Evolutionary conservation across 1,140 invertebrate species (phyloP).

Genomic region (Dolichoris vasculosae): DNA sequence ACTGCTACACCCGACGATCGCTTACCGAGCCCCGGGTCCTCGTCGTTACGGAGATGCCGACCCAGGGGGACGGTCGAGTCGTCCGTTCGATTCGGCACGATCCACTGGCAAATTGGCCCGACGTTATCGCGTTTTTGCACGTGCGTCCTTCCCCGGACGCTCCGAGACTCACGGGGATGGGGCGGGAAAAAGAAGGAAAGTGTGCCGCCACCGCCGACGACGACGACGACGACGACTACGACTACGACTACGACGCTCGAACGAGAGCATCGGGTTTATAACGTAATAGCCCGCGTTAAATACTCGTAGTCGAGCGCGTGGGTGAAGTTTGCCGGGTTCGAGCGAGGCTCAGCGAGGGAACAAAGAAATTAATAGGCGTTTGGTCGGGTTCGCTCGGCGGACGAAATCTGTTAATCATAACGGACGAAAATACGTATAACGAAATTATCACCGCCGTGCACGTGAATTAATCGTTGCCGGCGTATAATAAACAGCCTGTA

Average conservation of each 20-base stretch:
- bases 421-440: constrained; percentile 6
- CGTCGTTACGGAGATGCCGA: not conserved
- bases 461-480: not conserved
- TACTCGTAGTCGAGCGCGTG: not conserved
- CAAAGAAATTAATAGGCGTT: constrained; percentile 45
- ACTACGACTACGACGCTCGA: not conserved
- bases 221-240: not conserved
- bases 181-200: not conserved
- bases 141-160: too few relatives aligned
- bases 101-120: not conserved
- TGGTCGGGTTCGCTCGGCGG: not conserved
- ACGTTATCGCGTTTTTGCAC: constrained; percentile 21
- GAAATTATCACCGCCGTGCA: not conserved
- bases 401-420: constrained; percentile 40
- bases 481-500: not conserved
- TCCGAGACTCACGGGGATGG: not conserved
- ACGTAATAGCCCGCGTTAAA: constrained; percentile 9
- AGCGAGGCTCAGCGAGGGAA: not conserved
- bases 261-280: not conserved
- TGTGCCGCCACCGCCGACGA: too few relatives aligned
- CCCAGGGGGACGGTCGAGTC: not conserved
- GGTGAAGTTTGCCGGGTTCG: not conserved
- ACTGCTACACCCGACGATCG: not conserved
- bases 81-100: not conserved
- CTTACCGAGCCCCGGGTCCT: not conserved